phyloP scores from a whole-genome alignment of 2,888 invertebrate genomes.

The Euzophera pinguis region DNA sequence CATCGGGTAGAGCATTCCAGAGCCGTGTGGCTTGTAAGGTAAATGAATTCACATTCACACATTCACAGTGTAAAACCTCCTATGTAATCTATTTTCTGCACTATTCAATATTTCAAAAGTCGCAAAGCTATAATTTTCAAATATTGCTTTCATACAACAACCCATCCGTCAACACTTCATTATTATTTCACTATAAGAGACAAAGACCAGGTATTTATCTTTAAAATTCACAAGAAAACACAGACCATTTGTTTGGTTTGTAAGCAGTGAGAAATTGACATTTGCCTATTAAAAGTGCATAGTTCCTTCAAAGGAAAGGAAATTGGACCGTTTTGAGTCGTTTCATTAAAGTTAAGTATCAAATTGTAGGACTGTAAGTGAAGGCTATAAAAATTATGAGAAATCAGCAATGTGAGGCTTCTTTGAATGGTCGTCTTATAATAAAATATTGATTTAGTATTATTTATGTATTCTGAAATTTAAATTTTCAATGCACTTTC shows the following conservation, averaged over 20 bases:
- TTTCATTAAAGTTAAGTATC: neutral
- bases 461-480: neutral
- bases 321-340: neutral
- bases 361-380: neutral
- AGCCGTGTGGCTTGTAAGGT: too few relatives aligned
- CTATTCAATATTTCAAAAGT: neutral
- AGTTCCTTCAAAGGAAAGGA: neutral
- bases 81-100: neutral
- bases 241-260: constrained; percentile 4
- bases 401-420: neutral
- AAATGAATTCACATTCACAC: too few relatives aligned
- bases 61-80: too few relatives aligned
- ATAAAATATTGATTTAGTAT: neutral
- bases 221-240: neutral
- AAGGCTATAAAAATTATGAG: neutral
- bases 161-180: constrained; percentile 3
- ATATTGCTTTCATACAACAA: neutral
- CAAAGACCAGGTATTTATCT: neutral
- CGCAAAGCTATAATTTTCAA: neutral
- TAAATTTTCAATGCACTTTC: too few relatives aligned
- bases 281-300: constrained; percentile 11
- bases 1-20: too few relatives aligned
- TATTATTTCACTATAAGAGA: neutral
- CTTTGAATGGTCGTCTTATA: neutral
- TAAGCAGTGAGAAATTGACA: constrained; percentile 11